Evolutionary conservation across 1,140 invertebrate genomes (phyloP).

Genomic region (Anadara kagoshimensis): DNA sequence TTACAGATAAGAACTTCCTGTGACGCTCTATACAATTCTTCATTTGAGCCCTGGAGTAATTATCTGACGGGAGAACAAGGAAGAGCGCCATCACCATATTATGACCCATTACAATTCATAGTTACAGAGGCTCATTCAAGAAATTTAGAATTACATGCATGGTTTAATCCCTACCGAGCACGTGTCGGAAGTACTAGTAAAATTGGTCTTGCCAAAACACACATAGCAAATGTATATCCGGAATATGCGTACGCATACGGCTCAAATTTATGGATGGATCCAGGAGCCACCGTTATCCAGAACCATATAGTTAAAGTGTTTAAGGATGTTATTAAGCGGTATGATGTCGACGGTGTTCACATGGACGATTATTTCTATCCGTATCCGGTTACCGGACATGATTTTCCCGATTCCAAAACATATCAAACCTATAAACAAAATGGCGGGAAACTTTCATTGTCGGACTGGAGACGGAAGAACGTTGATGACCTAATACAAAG

Average conservation of each 20-base stretch:
- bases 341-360: slow-evolving; percentile 69
- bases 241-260: slow-evolving; percentile 61
- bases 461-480: slow-evolving; percentile 66
- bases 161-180: slow-evolving; percentile 70
- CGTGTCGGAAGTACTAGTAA: slow-evolving; percentile 42
- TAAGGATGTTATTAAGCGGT: slow-evolving; percentile 62
- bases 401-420: slow-evolving; percentile 62
- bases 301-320: slow-evolving; percentile 51
- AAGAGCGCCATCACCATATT: slow-evolving; percentile 55
- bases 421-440: slow-evolving; percentile 53
- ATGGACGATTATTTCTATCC: slow-evolving; percentile 73
- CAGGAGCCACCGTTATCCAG: slow-evolving; percentile 56
- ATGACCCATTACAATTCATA: slow-evolving; percentile 64
- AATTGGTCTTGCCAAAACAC: slow-evolving; percentile 56
- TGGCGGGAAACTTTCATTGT: slow-evolving; percentile 55
- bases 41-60: slow-evolving; percentile 66
- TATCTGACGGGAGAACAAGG: slow-evolving; percentile 69
- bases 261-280: slow-evolving; percentile 67
- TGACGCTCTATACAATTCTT: slow-evolving; percentile 67
- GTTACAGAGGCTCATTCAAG: slow-evolving; percentile 55
- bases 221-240: slow-evolving; percentile 60
- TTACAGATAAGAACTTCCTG: slow-evolving; percentile 61
- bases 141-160: slow-evolving; percentile 68
- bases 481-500: slow-evolving; percentile 59
- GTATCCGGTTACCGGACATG: slow-evolving; percentile 57